Conservation (phyloP, 2,797 vertebrate species). For the Lepus townsendii region DNA sequence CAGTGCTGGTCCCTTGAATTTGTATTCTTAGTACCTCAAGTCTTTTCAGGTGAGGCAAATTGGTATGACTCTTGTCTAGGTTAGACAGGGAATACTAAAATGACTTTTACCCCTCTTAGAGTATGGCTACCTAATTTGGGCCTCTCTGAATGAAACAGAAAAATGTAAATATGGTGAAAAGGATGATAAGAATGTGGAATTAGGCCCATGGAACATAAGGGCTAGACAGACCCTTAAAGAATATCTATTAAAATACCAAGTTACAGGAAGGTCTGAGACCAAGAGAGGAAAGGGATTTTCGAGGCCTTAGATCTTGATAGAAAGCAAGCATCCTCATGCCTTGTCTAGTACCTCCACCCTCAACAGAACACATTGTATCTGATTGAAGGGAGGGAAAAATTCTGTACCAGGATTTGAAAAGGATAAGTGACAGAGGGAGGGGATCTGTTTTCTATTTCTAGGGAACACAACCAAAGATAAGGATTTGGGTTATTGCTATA, state of each 20-base stretch:
- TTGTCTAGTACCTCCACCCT: background rate
- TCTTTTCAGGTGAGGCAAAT: background rate
- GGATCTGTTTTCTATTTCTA: background rate
- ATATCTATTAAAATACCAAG: background rate
- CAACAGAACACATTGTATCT: background rate
- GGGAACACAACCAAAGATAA: background rate
- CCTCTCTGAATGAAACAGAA: background rate
- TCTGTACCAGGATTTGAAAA: background rate
- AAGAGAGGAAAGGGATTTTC: background rate
- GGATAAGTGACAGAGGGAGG: background rate
- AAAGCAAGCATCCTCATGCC: background rate
- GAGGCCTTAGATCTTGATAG: background rate
- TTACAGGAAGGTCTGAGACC: background rate
- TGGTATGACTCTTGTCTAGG: background rate
- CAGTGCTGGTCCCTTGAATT: background rate
- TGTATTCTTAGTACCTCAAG: background rate
- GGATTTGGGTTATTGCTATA: background rate
- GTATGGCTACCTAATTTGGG: background rate
- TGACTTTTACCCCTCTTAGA: background rate
- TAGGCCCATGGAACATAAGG: background rate
- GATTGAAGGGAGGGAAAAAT: background rate
- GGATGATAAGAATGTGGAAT: background rate
- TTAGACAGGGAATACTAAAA: background rate
- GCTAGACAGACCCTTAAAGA: background rate
- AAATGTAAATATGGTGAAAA: background rate